Evolutionary conservation across 2,888 invertebrate species (phyloP).

Genomic region (Ochropleura plecta): DNA sequence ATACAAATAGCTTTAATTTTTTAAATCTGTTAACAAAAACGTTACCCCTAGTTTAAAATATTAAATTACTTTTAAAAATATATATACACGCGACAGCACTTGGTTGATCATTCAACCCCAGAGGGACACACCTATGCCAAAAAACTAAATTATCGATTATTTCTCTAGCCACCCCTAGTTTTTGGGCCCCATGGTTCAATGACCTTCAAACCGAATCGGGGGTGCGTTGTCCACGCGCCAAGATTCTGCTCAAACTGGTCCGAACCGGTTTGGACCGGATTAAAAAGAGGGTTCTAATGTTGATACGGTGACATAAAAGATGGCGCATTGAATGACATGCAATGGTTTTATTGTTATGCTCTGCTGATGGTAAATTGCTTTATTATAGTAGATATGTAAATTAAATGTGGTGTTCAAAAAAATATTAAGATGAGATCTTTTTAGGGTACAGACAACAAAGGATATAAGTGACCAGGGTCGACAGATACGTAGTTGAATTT

Average conservation of each 20-base stretch:
- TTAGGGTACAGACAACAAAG: neutral
- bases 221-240: constrained; percentile 72
- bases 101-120: constrained; percentile 34
- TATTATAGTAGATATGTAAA: constrained; percentile 44
- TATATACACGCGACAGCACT: constrained; percentile 29
- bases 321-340: constrained; percentile 34
- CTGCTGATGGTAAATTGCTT: constrained; percentile 42
- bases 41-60: neutral
- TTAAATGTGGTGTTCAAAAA: constrained; percentile 22
- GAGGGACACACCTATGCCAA: constrained; percentile 49
- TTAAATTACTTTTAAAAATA: constrained; percentile 8
- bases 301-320: constrained; percentile 47
- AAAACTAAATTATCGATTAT: constrained; percentile 69
- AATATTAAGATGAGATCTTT: neutral
- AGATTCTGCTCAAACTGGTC: constrained; percentile 68
- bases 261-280: constrained; percentile 61
- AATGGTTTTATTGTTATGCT: constrained; percentile 52
- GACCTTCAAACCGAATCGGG: constrained; percentile 69
- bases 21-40: no score
- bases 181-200: constrained; percentile 70
- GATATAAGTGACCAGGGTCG: no score
- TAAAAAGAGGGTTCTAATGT: constrained; percentile 56
- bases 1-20: neutral
- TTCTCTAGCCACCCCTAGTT: constrained; percentile 64
- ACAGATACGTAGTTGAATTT: no score